Percentiles rank a stretch among this genome's conserved stretches.
These are phyloP conservation scores for Oceanodroma leucorhoa DNA, from an alignment of 2,797 vertebrate species.

Conservation along the genomic window DNA sequence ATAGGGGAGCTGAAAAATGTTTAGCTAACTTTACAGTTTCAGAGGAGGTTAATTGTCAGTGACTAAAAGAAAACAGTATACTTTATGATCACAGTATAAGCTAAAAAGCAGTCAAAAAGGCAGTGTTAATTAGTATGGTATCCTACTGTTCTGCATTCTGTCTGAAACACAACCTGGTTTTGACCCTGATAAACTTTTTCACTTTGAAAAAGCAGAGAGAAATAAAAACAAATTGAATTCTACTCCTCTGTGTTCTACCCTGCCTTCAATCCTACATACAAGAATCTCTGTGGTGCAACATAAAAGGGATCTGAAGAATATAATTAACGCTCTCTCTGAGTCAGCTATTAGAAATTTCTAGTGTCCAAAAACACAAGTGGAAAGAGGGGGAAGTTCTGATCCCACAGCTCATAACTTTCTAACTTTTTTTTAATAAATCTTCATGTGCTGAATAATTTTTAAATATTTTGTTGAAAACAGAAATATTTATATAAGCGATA, in stretches of 20 bases:
- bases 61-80: not conserved
- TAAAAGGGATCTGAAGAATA: not conserved
- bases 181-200: not conserved
- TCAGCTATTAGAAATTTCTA: not conserved
- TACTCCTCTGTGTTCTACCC: not conserved
- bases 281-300: not conserved
- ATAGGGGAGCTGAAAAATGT: not conserved
- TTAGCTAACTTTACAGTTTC: not conserved
- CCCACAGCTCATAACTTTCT: not conserved
- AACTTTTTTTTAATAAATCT: not conserved
- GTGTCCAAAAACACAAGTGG: not conserved
- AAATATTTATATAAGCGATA: not conserved
- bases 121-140: not conserved
- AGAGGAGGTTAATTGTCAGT: not conserved
- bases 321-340: not conserved
- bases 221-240: not conserved
- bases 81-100: not conserved
- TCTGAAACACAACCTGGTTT: not conserved
- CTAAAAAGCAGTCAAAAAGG: not conserved
- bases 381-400: not conserved
- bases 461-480: not conserved
- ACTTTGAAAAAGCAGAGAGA: not conserved
- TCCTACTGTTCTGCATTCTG: not conserved
- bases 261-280: not conserved
- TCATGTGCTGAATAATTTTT: not conserved